Evolutionary conservation across 1,140 invertebrate genomes (phyloP).

Genomic region (Drosophila erecta): DNA sequence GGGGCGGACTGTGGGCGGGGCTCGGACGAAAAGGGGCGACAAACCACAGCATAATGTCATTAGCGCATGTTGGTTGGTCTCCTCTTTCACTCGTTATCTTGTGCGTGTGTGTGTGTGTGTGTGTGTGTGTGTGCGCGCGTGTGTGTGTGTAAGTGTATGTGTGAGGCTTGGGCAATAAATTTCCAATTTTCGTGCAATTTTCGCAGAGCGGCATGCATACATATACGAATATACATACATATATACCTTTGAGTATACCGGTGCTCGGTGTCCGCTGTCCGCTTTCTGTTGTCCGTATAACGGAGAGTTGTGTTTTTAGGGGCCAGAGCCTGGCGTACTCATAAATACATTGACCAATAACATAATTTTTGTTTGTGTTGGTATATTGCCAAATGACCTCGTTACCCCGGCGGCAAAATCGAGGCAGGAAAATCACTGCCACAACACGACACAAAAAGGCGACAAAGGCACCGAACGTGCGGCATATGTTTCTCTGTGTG

Average conservation of each 20-base stretch:
- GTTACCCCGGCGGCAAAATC: conserved; percentile 41
- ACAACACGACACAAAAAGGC: conserved; percentile 49
- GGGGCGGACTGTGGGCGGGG: background rate
- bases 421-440: conserved; percentile 58
- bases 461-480: conserved; percentile 62
- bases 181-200: conserved; percentile 72
- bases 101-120: background rate
- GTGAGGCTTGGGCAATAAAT: conserved; percentile 62
- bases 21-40: background rate
- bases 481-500: conserved; percentile 56
- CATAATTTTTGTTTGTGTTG: conserved; percentile 70
- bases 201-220: conserved; percentile 16
- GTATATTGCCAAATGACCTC: conserved; percentile 66
- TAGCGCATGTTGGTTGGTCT: conserved; percentile 50
- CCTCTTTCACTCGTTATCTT: conserved; percentile 14
- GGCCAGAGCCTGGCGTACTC: conserved; percentile 42
- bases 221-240: background rate
- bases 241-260: conserved; percentile 2
- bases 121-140: background rate
- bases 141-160: background rate
- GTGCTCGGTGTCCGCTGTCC: background rate
- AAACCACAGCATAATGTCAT: conserved; percentile 63
- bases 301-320: background rate
- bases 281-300: background rate
- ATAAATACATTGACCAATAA: conserved; percentile 81